A percentile compares a stretch with the other conserved stretches of the same genome.
These are phyloP conservation scores for Scalopus aquaticus DNA, from an alignment of 2,113 vertebrate species.

Conservation along the genomic window DNA sequence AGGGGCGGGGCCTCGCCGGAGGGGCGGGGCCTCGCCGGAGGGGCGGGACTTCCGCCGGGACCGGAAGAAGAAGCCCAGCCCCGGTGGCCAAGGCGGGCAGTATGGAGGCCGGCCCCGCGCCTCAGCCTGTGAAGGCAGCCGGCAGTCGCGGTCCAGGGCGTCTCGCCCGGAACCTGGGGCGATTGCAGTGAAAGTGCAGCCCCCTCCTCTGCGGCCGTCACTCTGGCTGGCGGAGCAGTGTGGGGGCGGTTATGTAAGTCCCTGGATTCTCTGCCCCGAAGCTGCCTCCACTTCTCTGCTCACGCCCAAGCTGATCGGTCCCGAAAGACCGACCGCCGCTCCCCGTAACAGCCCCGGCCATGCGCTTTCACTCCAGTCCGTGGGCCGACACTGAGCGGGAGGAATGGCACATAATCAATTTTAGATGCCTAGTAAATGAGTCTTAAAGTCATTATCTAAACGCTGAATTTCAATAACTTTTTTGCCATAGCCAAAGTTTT, in stretches of 20 bases:
- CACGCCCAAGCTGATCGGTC: neutral
- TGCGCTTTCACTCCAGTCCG: neutral
- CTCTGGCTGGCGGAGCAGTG: neutral
- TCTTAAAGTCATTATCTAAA: neutral
- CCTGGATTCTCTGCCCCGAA: neutral
- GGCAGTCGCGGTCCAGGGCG: too few species aligned
- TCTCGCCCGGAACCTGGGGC: too few species aligned
- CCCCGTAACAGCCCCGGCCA: neutral
- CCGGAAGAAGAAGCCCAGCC: too few species aligned
- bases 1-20: too few species aligned
- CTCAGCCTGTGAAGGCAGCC: too few species aligned
- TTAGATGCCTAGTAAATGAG: neutral
- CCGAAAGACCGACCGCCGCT: neutral
- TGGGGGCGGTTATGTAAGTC: neutral
- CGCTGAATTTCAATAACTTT: neutral
- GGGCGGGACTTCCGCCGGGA: too few species aligned
- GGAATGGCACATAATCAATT: neutral
- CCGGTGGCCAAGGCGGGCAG: too few species aligned
- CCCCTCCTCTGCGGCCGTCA: too few species aligned
- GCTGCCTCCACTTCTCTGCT: too few species aligned
- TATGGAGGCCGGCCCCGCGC: too few species aligned
- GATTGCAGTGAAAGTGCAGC: too few species aligned
- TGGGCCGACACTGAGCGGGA: neutral
- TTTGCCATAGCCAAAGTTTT: neutral
- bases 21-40: too few species aligned